Conservation (phyloP, 2,888 invertebrate genomes). For the Aromia moschata region DNA sequence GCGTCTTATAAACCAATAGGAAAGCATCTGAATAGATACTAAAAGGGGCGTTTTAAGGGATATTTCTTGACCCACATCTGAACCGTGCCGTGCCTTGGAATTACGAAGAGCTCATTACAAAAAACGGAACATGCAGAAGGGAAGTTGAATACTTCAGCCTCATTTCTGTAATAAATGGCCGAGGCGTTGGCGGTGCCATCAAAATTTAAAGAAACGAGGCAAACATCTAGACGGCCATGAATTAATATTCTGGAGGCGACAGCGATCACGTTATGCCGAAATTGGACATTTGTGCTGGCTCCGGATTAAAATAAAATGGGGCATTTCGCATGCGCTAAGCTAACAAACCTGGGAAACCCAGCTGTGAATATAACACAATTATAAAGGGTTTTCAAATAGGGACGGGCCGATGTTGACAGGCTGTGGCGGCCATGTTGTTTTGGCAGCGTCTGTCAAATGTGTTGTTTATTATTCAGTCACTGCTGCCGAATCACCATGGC, state of each 20-base stretch:
- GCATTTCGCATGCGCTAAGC: not conserved
- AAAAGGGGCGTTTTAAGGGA: too few species aligned
- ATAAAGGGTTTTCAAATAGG: too few species aligned
- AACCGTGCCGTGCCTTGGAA: not conserved
- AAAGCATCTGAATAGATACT: too few species aligned
- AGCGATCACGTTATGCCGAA: not conserved
- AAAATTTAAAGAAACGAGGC: not conserved
- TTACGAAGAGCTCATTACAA: not conserved
- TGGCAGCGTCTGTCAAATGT: too few species aligned
- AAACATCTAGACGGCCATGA: not conserved
- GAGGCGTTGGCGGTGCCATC: not conserved
- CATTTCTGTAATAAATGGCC: not conserved
- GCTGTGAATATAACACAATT: too few species aligned
- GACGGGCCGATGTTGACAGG: too few species aligned
- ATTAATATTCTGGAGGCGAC: not conserved
- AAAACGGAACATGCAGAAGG: not conserved
- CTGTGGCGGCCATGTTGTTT: too few species aligned
- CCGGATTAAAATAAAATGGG: not conserved
- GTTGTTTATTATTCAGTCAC: too few species aligned
- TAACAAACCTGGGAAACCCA: too few species aligned
- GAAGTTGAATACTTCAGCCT: not conserved
- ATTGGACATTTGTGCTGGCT: not conserved
- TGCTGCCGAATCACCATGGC: too few species aligned
- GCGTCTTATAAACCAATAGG: too few species aligned
- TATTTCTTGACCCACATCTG: not conserved